Evolutionary conservation across 2,888 invertebrate genomes (phyloP), one percentile per base, ranked within the genome.

Genomic region (Minunthozetes semirufus): DNA sequence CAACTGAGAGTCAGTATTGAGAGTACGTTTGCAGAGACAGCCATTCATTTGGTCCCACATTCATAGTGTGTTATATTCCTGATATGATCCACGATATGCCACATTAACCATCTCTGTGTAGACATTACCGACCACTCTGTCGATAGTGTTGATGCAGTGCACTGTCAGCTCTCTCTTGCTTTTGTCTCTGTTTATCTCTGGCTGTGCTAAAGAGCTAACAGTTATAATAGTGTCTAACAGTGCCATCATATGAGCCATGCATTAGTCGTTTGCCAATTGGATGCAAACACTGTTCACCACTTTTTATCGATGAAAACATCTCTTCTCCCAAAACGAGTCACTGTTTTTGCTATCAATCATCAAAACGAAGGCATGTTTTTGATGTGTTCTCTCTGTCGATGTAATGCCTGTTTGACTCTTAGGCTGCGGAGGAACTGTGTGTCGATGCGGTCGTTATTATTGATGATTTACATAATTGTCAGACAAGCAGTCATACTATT

Each of bases 91-190:
- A 68, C 68, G 38, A 42, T 68, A 68, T 42, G 42, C 29, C 42
- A 68, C 38, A 68, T 68, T 68, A 68, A 68, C 42, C 42, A 68
- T 68, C 42, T 42, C 68, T 68, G 68, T 42, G 42, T 68, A 38
- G 19, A 68, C 68, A 68, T 68, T 42, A 22, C 22, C 42, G 38
- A 68, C 68, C 68, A 68, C 42, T 68, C 42, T 68, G 68, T 68
- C 68, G 68, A 68, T 68, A 42, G 68, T 61, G n/a, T 61, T 61
- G 61, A 61, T 61, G 61, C 61, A 61, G 61, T 59, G 59, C 61
- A 4, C 17, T 61, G n/a, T 15, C 61, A 22, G 15, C 15, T n/a
- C 38, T 66, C 15, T n/a, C 13, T 68, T 19, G 38, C 68, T 29
- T 42, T 33, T 22, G 22, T 42, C 63, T 29, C 29, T 13, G 9